These are phyloP conservation scores for Seira ritae DNA, from an alignment of 2,888 invertebrate genomes.

Conservation along the genomic window DNA sequence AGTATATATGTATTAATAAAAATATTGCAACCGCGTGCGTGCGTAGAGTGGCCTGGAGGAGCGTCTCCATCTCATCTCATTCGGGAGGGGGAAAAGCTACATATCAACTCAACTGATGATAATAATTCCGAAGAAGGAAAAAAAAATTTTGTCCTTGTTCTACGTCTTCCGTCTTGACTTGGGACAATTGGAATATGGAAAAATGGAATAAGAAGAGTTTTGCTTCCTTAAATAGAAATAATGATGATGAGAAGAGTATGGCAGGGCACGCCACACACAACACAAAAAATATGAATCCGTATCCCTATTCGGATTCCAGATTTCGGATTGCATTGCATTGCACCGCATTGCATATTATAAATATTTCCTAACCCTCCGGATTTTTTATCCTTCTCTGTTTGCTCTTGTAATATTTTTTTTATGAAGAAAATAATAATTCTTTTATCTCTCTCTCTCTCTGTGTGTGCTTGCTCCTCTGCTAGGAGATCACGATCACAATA, in stretches of 20 bases:
- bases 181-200: constrained; percentile 11
- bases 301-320: background rate
- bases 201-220: constrained; percentile 35
- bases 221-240: constrained; percentile 56
- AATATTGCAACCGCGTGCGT: constrained; percentile 59
- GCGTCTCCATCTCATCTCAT: background rate
- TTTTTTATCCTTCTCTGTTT: background rate
- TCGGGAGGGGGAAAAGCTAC: background rate
- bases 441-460: background rate
- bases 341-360: no score
- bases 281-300: no score
- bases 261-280: background rate
- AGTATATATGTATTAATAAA: constrained; percentile 26
- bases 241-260: constrained; percentile 37
- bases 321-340: constrained; percentile 8
- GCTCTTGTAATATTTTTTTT: background rate
- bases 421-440: constrained; percentile 7
- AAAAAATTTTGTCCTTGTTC: background rate
- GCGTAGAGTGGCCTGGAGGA: no score
- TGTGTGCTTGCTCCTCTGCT: background rate
- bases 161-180: background rate
- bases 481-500: constrained; percentile 9
- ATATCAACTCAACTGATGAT: no score
- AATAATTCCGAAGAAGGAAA: background rate
- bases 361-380: no score